A percentile compares a stretch with the other conserved stretches of the same genome.
Conservation (phyloP, 2,113 vertebrate genomes). For the Fregetta grallaria region DNA sequence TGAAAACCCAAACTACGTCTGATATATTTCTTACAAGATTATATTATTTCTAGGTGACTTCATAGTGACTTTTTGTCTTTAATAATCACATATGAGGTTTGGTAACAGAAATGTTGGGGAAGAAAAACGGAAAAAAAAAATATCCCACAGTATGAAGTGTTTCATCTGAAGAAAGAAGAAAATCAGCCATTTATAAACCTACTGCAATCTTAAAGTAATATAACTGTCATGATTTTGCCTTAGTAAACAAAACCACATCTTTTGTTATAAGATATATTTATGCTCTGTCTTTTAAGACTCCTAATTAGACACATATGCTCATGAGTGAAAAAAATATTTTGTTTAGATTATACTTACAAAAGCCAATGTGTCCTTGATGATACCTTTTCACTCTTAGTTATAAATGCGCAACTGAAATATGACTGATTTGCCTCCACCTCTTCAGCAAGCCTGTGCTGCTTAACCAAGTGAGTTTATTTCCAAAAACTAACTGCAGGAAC, state of each 20-base stretch:
- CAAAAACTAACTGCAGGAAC: not conserved
- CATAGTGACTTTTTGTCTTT: not conserved
- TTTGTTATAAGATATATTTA: not conserved
- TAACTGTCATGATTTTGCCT: not conserved
- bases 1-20: not conserved
- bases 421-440: not conserved
- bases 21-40: not conserved
- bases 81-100: not conserved
- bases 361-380: not conserved
- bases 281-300: not conserved
- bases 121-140: not conserved
- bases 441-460: not conserved
- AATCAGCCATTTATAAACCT: not conserved
- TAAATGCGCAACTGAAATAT: not conserved
- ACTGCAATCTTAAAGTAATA: not conserved
- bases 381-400: not conserved
- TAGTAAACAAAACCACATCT: fast-evolving
- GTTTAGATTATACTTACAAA: not conserved
- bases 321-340: not conserved
- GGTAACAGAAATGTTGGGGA: not conserved
- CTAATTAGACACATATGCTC: not conserved
- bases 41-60: not conserved
- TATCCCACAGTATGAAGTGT: not conserved
- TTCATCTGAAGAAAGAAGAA: not conserved
- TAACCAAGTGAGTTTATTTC: not conserved